Base-by-base conservation (phyloP, 2,888 invertebrate species). In the Conistra vaccinii region DNA sequence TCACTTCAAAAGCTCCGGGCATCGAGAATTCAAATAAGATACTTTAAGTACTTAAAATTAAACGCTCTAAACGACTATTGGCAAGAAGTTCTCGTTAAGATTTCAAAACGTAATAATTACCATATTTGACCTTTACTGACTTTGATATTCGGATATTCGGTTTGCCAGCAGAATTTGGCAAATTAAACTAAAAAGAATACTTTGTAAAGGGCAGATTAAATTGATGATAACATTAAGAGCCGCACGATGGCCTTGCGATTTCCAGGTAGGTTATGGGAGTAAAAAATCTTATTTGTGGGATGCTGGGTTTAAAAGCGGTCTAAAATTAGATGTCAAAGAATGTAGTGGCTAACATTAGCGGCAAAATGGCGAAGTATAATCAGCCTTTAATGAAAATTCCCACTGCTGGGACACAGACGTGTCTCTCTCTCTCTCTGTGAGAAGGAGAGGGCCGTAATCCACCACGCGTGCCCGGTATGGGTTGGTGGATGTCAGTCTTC, bases 221-320 rank as follows among this genome's bases (percentile, higher is more conserved):
- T 69, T 73, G 63, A 67, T 45, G 76, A 84, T 84, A 84, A 72
- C 62, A 71, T 66, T 81, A 74, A 63, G n/a, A 57, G 39, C 35
- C 66, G 62, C 35, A 29, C 20, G 29, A 58, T 57, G 75, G 51
- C 84, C 81, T 76, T 84, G 60, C 2, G 60, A 61, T 42, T 73
- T 81, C 81, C 83, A 83, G 83, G 83, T 83, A 83, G 26, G 39
- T 66, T 80, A 69, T 67, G 69, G 66, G 58, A 68, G 62, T 61
- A 70, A 81, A 76, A 73, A 84, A 79, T 53, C 12, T 39, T 45
- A 39, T 35, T 32, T 45, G 51, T 69, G 32, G 62, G 42, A 69
- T n/a, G 45, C 23, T 70, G 71, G 39, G 35, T n/a, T 76, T 26
- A 67, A 69, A 81, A 60, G 2, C n/a, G 14, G 20, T 23, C 60